Evolutionary conservation across 2,113 vertebrate genomes (phyloP), one percentile per base, ranked within the genome.

Genomic region (Coracopsis vasa): DNA sequence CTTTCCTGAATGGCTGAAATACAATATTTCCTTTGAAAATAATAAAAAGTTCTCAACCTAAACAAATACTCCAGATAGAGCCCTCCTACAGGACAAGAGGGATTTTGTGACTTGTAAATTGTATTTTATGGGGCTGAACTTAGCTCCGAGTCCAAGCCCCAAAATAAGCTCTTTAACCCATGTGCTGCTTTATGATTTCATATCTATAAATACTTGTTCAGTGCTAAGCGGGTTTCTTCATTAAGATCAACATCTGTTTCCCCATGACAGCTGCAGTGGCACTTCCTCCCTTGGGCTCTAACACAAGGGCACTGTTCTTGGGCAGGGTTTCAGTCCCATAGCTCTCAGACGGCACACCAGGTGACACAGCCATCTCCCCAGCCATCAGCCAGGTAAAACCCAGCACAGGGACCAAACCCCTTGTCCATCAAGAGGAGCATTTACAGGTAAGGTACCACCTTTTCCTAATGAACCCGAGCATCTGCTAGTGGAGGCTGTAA

Each of bases 181-280:
- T 64, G 64, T 54, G 80, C 92, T 80, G 82, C 81, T 78, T 92
- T 44, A 18, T 69, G 80, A 93, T 78, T 92, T 85, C 88, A 74
- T 72, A 51, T 42, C 86, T 92, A 90, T 84, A 96, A 97, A 97
- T 13, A 65, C 72, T 77, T 13, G n/a, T 41, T 82, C 93, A 39
- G 58, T 47, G 64, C 73, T 15, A 6, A 44, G 78, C 80, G 58
- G 74, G 91, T 80, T 65, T 80, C 90, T 54, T 69, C 74, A 35
- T 16, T 18, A 29, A 39, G n/a, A 37, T 9, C 37, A 83, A 88
- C 78, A 66, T 70, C 90, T 88, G 70, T 11, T 50, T 73, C 64
- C 75, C 78, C 3, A 0, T 0, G 24, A 45, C 84, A 85, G 90
- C 87, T 50, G 79, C 67, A 33, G 61, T 33, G 2, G 15, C 7